Evolutionary conservation across 2,888 invertebrate species (phyloP).

Genomic region (Mellilla xanthometata): DNA sequence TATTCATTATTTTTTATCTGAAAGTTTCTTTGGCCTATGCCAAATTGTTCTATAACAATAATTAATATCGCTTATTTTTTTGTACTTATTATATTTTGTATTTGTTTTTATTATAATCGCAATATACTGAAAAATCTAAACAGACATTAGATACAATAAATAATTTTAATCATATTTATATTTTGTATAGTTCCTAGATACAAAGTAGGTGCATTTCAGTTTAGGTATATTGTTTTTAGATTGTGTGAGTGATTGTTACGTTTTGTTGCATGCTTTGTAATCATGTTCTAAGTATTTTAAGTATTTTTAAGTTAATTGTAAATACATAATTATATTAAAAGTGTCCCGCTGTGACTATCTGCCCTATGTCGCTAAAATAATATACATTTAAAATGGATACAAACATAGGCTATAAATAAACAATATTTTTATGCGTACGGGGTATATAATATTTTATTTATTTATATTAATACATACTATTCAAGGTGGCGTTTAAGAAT

Average conservation of each 20-base stretch:
- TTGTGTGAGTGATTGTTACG: slow-evolving; percentile 41
- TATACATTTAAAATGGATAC: too few species aligned
- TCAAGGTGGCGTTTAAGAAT: not conserved
- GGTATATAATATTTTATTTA: too few species aligned
- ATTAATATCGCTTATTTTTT: too few species aligned
- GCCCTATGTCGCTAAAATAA: slow-evolving; percentile 7
- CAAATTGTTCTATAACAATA: too few species aligned
- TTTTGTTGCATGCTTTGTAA: slow-evolving; percentile 37
- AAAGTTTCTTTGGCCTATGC: too few species aligned
- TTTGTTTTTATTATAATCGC: too few species aligned
- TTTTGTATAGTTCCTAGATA: slow-evolving; percentile 65
- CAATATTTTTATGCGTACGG: too few species aligned
- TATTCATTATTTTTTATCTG: too few species aligned
- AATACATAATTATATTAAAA: not conserved
- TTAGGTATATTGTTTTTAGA: slow-evolving; percentile 39
- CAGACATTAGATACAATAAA: too few species aligned
- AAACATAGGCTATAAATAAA: too few species aligned
- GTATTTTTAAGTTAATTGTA: slow-evolving; percentile 7
- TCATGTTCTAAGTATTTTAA: slow-evolving; percentile 12
- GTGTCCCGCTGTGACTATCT: slow-evolving; percentile 6
- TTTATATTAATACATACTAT: not conserved
- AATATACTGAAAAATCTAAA: too few species aligned
- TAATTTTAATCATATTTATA: not conserved
- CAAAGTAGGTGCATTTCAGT: slow-evolving; percentile 74
- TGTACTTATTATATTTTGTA: too few species aligned